Evolutionary conservation across 2,113 vertebrate species (phyloP), one percentile per base, ranked within the genome.

Genomic region (Noturus placidus): DNA sequence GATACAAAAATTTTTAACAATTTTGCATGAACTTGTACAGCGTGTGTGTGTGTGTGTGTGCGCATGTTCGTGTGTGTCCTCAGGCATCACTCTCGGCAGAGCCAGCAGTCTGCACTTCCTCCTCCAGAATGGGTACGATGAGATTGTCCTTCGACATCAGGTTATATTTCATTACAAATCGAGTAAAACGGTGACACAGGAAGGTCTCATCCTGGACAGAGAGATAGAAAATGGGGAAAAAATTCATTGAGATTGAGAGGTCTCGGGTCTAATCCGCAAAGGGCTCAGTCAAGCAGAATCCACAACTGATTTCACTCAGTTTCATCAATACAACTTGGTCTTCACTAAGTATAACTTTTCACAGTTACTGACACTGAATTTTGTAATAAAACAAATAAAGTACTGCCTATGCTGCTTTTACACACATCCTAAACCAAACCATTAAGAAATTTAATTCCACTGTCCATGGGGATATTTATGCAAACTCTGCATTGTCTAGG

Each of bases 111-210:
- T 99, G 97, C 88, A 97, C 97, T 91, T 99, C 98, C 91, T 99
- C 98, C 95, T 99, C 98, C 96, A 99, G 96, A 93, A 99, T 99
- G 82, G 98, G 98, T 86, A 99, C 98, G 87, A 99, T 99, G 95
- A 99, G 96, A 95, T 99, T 99, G 95, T 99, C 98, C 97, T 99
- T 99, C 86, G 98, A 99, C 98, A 99, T 99, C 95, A 99, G 95
- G 91, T 99, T 99, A 93, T 99, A 99, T 95, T 99, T 99, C 97
- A 99, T 99, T 88, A 99, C 98, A 90, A 99, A 99, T 91, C 98
- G 98, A 15, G 98, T 99, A 96, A 99, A 99, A 90, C 98, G 97
- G 91, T 99, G 98, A 96, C 98, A 99, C 94, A 99, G 96, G 95
- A 99, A 99, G 50, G 98, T 99, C 94, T 99, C 97, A 63, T 99